A percentile compares a stretch with the other conserved stretches of the same genome.
These are phyloP conservation scores for Gymnopithys bicolor DNA, from an alignment of 2,797 vertebrate genomes.

Conservation along the genomic window DNA sequence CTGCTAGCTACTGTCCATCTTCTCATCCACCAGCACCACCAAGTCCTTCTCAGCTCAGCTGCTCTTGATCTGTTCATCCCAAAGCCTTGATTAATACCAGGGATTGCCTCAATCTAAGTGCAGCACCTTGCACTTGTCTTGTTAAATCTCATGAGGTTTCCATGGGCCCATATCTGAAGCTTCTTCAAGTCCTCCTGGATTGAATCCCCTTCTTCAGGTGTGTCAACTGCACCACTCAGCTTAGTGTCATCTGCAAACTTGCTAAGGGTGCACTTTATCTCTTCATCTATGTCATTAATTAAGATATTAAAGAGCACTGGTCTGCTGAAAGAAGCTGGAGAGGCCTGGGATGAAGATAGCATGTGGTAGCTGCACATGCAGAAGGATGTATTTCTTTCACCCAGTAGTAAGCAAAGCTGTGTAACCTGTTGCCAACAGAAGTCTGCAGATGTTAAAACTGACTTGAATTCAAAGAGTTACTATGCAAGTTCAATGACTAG, in stretches of 20 bases:
- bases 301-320: neutral
- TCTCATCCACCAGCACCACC: neutral
- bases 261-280: accelerated
- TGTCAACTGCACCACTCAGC: accelerated
- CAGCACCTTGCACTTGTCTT: neutral
- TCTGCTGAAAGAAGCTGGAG: neutral
- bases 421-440: neutral
- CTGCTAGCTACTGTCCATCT: neutral
- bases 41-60: neutral
- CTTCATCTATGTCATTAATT: neutral
- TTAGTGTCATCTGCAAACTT: neutral
- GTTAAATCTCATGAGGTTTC: neutral
- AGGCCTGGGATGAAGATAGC: neutral
- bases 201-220: neutral
- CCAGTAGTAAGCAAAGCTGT: neutral
- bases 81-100: accelerated
- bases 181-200: neutral
- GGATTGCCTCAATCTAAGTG: neutral
- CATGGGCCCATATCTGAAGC: neutral
- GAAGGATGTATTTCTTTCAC: neutral
- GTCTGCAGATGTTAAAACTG: neutral
- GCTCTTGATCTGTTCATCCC: neutral
- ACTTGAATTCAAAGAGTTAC: neutral
- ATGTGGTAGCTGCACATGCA: neutral
- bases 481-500: neutral